Conservation (phyloP, 2,797 vertebrate genomes). For the Myotis planiceps region DNA sequence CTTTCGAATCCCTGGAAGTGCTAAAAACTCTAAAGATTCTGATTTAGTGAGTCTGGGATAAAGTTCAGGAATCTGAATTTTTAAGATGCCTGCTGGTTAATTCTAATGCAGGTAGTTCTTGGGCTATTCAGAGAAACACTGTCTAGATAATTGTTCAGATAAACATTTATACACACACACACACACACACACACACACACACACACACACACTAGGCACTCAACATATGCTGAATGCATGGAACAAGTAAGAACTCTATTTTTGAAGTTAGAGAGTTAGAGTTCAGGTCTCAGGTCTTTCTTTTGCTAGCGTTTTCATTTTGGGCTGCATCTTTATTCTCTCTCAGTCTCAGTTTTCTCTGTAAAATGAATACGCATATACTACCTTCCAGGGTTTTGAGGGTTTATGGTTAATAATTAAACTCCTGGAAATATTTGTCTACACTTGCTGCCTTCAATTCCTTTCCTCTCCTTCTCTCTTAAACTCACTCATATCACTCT, state of each 20-base stretch:
- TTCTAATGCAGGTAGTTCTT: background rate
- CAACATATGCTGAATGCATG: background rate
- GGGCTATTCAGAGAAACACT: background rate
- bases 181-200: background rate
- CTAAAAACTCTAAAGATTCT: background rate
- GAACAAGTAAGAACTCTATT: background rate
- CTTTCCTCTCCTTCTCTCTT: background rate
- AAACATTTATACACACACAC: background rate
- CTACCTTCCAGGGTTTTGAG: background rate
- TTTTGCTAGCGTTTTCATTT: background rate
- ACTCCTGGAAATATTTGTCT: background rate
- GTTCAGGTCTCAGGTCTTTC: background rate
- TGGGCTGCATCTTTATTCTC: background rate
- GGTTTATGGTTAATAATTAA: background rate
- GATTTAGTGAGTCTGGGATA: background rate
- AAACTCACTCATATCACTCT: background rate
- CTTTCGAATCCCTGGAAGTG: background rate
- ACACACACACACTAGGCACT: background rate
- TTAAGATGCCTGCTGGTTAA: background rate
- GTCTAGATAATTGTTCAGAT: background rate
- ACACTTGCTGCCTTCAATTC: background rate
- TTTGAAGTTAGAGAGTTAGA: background rate
- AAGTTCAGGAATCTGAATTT: constrained; percentile 1
- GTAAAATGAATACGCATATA: background rate
- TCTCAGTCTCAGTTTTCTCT: background rate